These are phyloP conservation scores for Oryzias celebensis DNA, from an alignment of 2,113 vertebrate species.

Conservation along the genomic window DNA sequence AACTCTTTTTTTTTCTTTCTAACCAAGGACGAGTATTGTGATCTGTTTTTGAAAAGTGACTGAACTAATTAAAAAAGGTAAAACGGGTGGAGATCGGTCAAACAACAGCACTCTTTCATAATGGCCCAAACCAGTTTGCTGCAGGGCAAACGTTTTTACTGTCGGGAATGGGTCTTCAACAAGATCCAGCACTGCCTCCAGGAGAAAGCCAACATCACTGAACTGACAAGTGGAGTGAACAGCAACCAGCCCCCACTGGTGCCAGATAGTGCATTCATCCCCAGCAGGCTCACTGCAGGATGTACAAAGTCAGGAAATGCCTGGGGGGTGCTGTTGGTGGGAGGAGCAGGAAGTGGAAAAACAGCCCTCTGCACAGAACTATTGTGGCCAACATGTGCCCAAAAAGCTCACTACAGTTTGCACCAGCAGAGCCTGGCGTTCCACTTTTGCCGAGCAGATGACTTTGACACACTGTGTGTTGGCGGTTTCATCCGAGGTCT, in stretches of 20 bases:
- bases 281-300: constrained; percentile 68
- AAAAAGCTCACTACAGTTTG: constrained; percentile 83
- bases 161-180: constrained; percentile 98
- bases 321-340: constrained; percentile 94
- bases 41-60: constrained; percentile 42
- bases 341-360: constrained; percentile 95
- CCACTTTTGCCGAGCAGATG: constrained; percentile 95
- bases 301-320: constrained; percentile 78
- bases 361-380: constrained; percentile 93
- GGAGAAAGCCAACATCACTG: constrained; percentile 88
- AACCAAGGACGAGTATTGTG: constrained; percentile 10
- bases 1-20: constrained; percentile 3
- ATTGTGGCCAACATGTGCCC: constrained; percentile 88
- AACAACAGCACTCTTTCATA: constrained; percentile 75
- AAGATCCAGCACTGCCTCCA: constrained; percentile 98
- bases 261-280: constrained; percentile 67
- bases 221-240: constrained; percentile 67
- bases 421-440: constrained; percentile 89
- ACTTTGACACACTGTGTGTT: constrained; percentile 89
- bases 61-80: constrained; percentile 67
- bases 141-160: constrained; percentile 97
- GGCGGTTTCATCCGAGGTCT: constrained; percentile 88
- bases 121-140: constrained; percentile 97
- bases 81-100: constrained; percentile 29
- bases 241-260: constrained; percentile 68